Evolutionary conservation across 1,140 invertebrate genomes (phyloP).

Genomic region (Lepidurus arcticus): DNA sequence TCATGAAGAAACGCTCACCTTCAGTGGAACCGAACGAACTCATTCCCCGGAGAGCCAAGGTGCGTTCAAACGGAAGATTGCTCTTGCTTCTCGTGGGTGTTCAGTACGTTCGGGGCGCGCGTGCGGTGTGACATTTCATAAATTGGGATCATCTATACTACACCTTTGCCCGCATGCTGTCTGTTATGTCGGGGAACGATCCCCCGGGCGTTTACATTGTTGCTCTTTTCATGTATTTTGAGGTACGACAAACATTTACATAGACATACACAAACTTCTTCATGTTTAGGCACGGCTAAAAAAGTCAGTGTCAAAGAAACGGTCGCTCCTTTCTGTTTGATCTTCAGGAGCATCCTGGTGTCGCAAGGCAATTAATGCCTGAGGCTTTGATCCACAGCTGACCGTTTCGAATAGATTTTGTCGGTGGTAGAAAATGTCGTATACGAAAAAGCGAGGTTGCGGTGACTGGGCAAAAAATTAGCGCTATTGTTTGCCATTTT

Average conservation of each 20-base stretch:
- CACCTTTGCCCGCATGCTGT: neutral
- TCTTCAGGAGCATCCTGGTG: neutral
- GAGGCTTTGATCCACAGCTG: neutral
- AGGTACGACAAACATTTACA: too few species aligned
- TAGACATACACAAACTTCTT: too few species aligned
- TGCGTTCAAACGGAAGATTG: conserved; percentile 13
- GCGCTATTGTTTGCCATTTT: neutral
- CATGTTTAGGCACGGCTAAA: too few species aligned
- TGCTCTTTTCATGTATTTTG: neutral
- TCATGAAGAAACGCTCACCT: neutral
- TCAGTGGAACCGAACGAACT: neutral
- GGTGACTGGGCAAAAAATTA: neutral
- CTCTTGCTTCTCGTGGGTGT: neutral
- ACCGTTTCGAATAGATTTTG: neutral
- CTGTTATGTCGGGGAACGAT: neutral
- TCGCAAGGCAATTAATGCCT: neutral
- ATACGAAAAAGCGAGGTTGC: neutral
- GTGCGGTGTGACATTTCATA: conserved; percentile 18
- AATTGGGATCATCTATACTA: conserved; percentile 1
- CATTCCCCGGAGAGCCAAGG: conserved; percentile 13
- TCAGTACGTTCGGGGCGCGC: neutral
- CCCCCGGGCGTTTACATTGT: neutral
- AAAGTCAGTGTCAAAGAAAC: too few species aligned
- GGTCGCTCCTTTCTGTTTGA: neutral
- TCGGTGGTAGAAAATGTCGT: neutral